Evolutionary conservation across 30 jellyfish, hydroid and myxozoan species (phyloP).

Genomic region (Cassiopea xamachana): DNA sequence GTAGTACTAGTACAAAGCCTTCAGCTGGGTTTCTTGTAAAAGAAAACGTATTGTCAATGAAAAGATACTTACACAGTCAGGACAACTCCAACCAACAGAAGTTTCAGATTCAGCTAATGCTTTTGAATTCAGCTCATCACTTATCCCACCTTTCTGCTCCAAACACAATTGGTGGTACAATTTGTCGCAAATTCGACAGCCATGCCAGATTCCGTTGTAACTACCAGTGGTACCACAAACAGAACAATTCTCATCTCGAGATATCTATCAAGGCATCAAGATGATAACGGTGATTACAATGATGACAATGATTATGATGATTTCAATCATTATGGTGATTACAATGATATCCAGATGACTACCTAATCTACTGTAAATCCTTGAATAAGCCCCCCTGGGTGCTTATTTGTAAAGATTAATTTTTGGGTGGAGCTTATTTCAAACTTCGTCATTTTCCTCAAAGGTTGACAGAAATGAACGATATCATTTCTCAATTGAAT

Average conservation of each 20-base stretch:
- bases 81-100: conserved; percentile 77
- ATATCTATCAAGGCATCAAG: not conserved
- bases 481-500: too few relatives aligned
- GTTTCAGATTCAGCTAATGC: conserved; percentile 53
- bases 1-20: too few relatives aligned
- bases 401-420: too few relatives aligned
- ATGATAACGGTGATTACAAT: not conserved
- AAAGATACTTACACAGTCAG: conserved; percentile 63
- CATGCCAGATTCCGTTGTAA: conserved; percentile 38
- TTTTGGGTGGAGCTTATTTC: too few relatives aligned
- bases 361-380: not conserved
- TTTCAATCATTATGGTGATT: not conserved
- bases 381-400: too few relatives aligned
- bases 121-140: conserved; percentile 28
- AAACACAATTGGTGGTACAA: conserved; percentile 62
- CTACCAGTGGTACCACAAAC: conserved; percentile 34
- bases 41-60: too few relatives aligned
- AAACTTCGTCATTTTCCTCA: too few relatives aligned
- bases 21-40: too few relatives aligned
- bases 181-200: conserved; percentile 71
- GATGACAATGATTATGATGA: not conserved
- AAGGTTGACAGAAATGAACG: too few relatives aligned
- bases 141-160: conserved; percentile 33
- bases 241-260: conserved; percentile 30
- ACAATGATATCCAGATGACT: not conserved